Conservation (phyloP, 2,888 invertebrate species). For the Microctonus brassicae region DNA sequence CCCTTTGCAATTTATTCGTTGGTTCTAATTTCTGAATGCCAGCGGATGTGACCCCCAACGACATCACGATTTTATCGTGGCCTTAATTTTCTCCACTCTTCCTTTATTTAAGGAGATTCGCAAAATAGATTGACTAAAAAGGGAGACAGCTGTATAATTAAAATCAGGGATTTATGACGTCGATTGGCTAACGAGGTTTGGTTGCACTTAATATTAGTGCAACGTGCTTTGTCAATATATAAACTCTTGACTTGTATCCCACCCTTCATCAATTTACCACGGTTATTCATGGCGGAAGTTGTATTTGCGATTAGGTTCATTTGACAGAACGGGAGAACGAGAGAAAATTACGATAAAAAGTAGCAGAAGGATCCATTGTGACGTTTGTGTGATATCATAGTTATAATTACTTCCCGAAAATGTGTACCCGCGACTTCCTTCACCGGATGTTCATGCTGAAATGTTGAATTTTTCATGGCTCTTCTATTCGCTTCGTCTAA, state of each 20-base stretch:
- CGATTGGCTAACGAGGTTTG: constrained; percentile 42
- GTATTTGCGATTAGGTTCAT: not conserved
- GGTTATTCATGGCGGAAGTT: constrained; percentile 9
- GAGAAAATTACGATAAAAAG: constrained; percentile 14
- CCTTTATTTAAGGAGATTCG: constrained; percentile 2
- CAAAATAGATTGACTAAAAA: constrained; percentile 14
- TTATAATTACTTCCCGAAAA: constrained; percentile 32
- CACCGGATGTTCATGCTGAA: constrained; percentile 4
- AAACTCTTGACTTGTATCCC: not conserved
- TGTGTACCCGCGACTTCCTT: not conserved
- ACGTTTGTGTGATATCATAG: constrained; percentile 23
- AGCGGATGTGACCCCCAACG: constrained; percentile 34
- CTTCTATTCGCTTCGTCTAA: not conserved
- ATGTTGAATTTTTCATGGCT: constrained; percentile 8
- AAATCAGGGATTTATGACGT: constrained; percentile 14
- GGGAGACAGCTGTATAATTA: constrained; percentile 1
- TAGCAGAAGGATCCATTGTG: constrained; percentile 18
- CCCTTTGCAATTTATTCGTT: constrained; percentile 30
- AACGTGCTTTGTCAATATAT: constrained; percentile 18
- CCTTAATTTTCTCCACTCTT: not conserved
- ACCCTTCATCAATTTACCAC: not conserved
- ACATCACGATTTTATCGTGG: constrained; percentile 29
- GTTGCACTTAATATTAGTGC: constrained; percentile 35
- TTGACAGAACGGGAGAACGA: not conserved
- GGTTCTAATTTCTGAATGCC: constrained; percentile 34